A percentile compares a stretch with the other conserved stretches of the same genome.
phyloP scores from a whole-genome alignment of 2,797 vertebrate genomes.

The Acrossocheilus wenchowensis region DNA sequence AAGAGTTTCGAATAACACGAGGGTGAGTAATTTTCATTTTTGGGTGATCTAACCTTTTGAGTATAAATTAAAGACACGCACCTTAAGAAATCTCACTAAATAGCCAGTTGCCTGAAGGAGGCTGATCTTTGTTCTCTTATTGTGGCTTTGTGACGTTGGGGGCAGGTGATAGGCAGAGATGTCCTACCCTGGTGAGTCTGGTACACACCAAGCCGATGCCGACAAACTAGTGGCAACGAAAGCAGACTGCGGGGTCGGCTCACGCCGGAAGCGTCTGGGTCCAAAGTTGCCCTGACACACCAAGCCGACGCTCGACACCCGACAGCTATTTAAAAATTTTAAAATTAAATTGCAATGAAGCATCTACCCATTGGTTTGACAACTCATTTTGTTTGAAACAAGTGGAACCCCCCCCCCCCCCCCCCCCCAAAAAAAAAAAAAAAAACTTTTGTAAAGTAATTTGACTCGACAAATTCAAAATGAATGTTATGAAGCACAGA shows the following conservation, averaged over 20 bases:
- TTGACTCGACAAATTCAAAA: neutral
- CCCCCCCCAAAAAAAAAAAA: too few relatives aligned
- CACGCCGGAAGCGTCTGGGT: too few relatives aligned
- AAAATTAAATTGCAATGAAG: neutral
- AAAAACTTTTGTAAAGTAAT: neutral
- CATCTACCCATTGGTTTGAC: neutral
- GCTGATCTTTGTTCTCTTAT: conserved; percentile 30
- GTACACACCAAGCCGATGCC: too few relatives aligned
- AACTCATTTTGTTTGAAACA: neutral
- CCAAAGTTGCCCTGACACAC: too few relatives aligned
- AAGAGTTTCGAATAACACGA: too few relatives aligned
- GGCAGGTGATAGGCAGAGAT: conserved; percentile 21
- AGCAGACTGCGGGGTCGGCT: too few relatives aligned
- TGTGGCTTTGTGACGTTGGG: conserved; percentile 22
- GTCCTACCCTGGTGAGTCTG: neutral
- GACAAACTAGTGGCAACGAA: too few relatives aligned
- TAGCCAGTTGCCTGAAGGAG: neutral
- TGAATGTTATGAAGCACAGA: neutral
- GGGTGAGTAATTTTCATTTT: too few relatives aligned
- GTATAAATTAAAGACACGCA: neutral
- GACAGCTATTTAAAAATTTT: too few relatives aligned
- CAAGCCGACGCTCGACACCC: too few relatives aligned
- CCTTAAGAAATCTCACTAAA: conserved; percentile 3
- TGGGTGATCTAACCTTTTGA: neutral
- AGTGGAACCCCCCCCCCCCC: neutral